phyloP scores from a whole-genome alignment of 2,113 vertebrate genomes.

The Garra rufa region DNA sequence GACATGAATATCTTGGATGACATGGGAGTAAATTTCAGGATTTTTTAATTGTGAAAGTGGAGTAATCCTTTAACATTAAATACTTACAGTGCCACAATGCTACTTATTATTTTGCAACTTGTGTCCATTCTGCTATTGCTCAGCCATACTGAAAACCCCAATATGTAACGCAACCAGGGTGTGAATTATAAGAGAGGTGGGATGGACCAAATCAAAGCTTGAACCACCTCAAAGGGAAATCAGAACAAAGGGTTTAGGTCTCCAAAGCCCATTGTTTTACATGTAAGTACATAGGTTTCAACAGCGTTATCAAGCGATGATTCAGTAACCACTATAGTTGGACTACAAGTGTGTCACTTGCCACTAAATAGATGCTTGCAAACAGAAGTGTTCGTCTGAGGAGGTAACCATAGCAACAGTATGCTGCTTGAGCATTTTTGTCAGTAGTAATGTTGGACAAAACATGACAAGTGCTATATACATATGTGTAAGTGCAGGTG shows the following conservation, averaged over 20 bases:
- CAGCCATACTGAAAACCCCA: background rate
- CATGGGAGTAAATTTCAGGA: too few relatives aligned
- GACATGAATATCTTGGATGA: too few relatives aligned
- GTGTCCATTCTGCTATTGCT: background rate
- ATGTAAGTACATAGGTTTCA: background rate
- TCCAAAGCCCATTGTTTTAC: background rate
- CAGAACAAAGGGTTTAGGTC: background rate
- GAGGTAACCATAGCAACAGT: constrained; percentile 22
- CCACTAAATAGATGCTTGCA: background rate
- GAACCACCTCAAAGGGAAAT: background rate
- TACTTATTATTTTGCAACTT: too few relatives aligned
- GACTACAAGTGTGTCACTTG: background rate
- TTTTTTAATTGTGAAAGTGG: too few relatives aligned
- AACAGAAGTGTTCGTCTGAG: background rate
- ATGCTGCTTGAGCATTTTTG: background rate
- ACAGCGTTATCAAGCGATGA: background rate
- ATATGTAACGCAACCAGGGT: background rate
- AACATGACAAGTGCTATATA: background rate
- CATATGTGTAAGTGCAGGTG: too few relatives aligned
- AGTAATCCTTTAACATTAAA: too few relatives aligned
- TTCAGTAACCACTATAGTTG: background rate
- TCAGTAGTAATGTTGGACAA: background rate
- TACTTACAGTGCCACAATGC: too few relatives aligned
- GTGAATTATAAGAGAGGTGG: background rate
- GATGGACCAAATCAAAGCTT: background rate